A percentile compares a stretch with the other conserved stretches of the same genome.
phyloP scores from a whole-genome alignment of 2,113 vertebrate species.

The Brachyistius frenatus region DNA sequence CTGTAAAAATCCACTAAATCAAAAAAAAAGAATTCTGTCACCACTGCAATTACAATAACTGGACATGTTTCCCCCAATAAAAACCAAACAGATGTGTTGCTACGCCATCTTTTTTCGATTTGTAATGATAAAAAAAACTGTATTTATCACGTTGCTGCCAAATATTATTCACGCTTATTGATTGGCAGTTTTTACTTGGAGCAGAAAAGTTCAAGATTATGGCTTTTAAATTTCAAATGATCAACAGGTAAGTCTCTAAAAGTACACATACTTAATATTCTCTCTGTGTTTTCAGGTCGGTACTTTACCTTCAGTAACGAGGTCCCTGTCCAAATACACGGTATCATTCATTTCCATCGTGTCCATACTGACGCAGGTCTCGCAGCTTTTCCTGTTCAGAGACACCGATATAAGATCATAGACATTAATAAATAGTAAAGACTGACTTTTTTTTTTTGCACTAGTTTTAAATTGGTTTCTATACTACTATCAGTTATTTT shows the following conservation, averaged over 20 bases:
- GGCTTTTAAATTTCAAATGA: neutral
- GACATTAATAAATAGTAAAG: too few relatives aligned
- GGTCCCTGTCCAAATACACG: neutral
- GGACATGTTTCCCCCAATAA: neutral
- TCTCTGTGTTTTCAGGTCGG: neutral
- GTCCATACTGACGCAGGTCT: conserved; percentile 40
- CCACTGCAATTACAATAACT: neutral
- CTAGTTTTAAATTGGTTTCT: too few relatives aligned
- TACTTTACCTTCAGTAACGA: conserved; percentile 34
- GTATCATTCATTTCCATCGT: conserved; percentile 55
- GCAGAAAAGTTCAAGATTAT: neutral
- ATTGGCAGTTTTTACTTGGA: too few relatives aligned
- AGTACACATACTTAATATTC: rapidly evolving
- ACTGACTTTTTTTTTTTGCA: too few relatives aligned
- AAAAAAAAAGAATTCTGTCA: neutral
- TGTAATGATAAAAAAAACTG: too few relatives aligned
- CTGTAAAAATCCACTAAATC: conserved; percentile 7
- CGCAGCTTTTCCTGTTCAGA: conserved; percentile 2
- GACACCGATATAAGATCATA: too few relatives aligned
- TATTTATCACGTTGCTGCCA: too few relatives aligned
- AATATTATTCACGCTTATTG: too few relatives aligned
- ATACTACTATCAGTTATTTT: too few relatives aligned
- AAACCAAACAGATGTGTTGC: too few relatives aligned
- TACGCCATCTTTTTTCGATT: too few relatives aligned
- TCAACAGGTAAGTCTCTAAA: neutral